A percentile compares a stretch with the other conserved stretches of the same genome.
Evolutionary conservation across 2,113 vertebrate species (phyloP).

Genomic region (Psilopsiagon aymara): DNA sequence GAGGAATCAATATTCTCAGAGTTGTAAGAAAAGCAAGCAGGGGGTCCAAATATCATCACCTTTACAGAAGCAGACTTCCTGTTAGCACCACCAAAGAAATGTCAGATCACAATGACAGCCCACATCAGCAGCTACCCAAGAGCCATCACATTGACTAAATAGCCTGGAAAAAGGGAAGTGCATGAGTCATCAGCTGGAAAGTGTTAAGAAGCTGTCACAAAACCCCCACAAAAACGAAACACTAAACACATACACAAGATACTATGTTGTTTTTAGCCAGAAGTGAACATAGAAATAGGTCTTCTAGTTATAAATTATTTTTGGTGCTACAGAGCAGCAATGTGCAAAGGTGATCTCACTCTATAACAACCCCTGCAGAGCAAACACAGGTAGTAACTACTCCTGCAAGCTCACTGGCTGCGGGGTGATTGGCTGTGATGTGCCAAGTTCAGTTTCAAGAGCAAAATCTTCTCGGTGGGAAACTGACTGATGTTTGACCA

Average conservation of each 20-base stretch:
- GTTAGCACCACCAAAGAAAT: background rate
- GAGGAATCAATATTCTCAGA: background rate
- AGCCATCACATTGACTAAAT: conserved; percentile 16
- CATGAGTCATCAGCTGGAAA: conserved; percentile 45
- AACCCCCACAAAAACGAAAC: background rate
- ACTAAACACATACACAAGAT: background rate
- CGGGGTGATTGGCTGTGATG: background rate
- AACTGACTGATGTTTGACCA: background rate
- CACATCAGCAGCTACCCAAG: background rate
- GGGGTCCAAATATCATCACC: background rate
- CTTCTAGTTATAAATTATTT: background rate
- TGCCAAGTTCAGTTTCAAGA: background rate
- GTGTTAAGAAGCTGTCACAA: conserved; percentile 52
- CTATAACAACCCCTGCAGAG: background rate
- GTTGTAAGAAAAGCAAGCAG: background rate
- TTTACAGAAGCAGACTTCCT: background rate
- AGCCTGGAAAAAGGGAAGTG: background rate
- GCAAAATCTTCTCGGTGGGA: background rate
- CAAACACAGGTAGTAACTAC: background rate
- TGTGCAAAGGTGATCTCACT: background rate
- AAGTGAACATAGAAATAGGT: background rate
- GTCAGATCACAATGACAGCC: conserved; percentile 20
- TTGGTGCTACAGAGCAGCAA: background rate
- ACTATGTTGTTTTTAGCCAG: background rate
- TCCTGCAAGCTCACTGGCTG: background rate